Evolutionary conservation across 2,797 vertebrate genomes (phyloP), one percentile per base, ranked within the genome.

Genomic region (Chelon labrosus): DNA sequence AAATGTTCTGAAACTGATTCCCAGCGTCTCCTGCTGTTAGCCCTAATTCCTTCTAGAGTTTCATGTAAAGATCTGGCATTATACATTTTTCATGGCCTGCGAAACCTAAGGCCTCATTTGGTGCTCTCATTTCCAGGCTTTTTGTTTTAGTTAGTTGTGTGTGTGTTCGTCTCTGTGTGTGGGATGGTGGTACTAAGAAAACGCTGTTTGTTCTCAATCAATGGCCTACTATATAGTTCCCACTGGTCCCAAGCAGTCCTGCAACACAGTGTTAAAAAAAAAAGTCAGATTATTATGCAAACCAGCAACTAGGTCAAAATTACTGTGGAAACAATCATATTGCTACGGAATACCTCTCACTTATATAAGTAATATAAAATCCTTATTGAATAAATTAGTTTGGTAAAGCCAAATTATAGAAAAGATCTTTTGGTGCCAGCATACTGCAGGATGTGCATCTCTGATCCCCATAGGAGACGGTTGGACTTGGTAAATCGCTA

Each of bases 1-100:
- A 81, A 85, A 87, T 85, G 79, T 79, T 85, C 75, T 82, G 82
- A 86, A 88, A 87, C 65, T 17, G 73, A 91, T 84, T 90, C 81
- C 70, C 75, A 79, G 77, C 67, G 50, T 86, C 85, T 90, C 87
- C 74, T 67, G 79, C 84, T 90, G 86, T 86, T 76, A 61, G 79
- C 66, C 60, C 72, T 88, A 87, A 90, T 89, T 89, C 90, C 89
- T 89, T 88, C 90, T 92, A 82, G 82, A 91, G 85, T 91, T 90
- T 89, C 92, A 91, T 91, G 88, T 91, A 89, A 87, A 87, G 91
- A 89, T 87, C 83, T 89, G 86, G 83, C 91, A 87, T 91, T 92
- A 92, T 93, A 75, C 89, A 92, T 91, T 89, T 91, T 92, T 92
- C 88, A 93, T 92, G 89, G 84, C 78, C 80, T 69, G 73, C 7